Evolutionary conservation across 2,888 invertebrate species (phyloP).

Genomic region (Phyto melanocephala): DNA sequence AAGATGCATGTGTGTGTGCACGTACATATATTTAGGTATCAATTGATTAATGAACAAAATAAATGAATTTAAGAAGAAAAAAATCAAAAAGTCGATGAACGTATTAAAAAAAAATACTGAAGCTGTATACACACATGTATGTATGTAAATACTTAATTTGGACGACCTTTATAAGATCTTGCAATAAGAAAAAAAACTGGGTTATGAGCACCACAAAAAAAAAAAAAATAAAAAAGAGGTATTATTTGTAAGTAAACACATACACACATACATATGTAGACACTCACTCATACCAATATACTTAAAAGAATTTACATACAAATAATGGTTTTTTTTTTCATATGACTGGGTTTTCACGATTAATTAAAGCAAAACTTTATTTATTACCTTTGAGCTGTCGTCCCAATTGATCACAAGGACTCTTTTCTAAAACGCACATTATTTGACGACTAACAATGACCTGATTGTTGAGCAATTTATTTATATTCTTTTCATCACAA

Average conservation of each 20-base stretch:
- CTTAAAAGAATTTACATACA: background rate
- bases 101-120: no score
- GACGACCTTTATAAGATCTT: conserved; percentile 52
- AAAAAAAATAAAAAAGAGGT: background rate
- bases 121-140: no score
- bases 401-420: conserved; percentile 82
- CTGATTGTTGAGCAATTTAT: conserved; percentile 75
- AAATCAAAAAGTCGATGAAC: no score
- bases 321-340: no score
- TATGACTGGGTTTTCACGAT: no score
- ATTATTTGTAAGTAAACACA: conserved; percentile 7
- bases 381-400: conserved; percentile 83
- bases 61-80: no score
- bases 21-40: no score
- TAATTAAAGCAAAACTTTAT: no score
- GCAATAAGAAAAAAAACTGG: conserved; percentile 42
- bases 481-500: conserved; percentile 73
- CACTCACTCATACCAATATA: background rate
- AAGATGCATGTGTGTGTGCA: background rate
- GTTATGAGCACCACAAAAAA: conserved; percentile 16
- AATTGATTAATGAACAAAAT: background rate
- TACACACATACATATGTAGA: background rate
- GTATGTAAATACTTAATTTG: background rate
- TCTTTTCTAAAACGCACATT: conserved; percentile 81
- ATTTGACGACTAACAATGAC: conserved; percentile 80